phyloP scores from a whole-genome alignment of 2,113 vertebrate genomes.

The Strix uralensis region DNA sequence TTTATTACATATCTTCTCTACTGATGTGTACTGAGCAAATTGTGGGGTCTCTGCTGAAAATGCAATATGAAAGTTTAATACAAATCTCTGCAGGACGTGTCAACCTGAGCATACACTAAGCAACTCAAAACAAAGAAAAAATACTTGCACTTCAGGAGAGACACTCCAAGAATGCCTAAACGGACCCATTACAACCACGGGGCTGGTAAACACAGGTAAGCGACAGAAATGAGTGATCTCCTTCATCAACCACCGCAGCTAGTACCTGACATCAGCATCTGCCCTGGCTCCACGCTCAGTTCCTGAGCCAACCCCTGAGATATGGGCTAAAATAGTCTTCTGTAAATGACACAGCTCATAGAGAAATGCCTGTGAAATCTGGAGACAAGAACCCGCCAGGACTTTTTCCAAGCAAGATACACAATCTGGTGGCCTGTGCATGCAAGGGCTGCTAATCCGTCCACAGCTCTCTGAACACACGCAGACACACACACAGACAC shows the following conservation, averaged over 20 bases:
- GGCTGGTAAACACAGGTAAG: neutral
- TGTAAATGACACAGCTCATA: neutral
- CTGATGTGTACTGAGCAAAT: conserved; percentile 56
- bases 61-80: conserved; percentile 48
- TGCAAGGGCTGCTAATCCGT: neutral
- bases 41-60: conserved; percentile 54
- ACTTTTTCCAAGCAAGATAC: neutral
- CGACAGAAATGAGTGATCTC: neutral
- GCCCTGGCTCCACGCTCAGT: neutral
- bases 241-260: neutral
- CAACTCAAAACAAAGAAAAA: neutral
- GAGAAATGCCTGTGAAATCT: neutral
- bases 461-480: neutral
- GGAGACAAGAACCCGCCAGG: neutral
- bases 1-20: conserved; percentile 55
- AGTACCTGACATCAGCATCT: neutral
- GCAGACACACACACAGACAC: neutral
- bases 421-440: neutral
- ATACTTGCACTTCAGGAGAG: neutral
- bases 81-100: neutral
- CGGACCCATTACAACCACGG: fast-evolving
- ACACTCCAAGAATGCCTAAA: neutral
- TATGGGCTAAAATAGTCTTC: fast-evolving
- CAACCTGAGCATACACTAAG: conserved; percentile 3
- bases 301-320: neutral